Percentiles rank a stretch among this genome's conserved stretches.
Evolutionary conservation across 2,888 invertebrate genomes (phyloP).

Genomic region (Clitarchus hookeri): DNA sequence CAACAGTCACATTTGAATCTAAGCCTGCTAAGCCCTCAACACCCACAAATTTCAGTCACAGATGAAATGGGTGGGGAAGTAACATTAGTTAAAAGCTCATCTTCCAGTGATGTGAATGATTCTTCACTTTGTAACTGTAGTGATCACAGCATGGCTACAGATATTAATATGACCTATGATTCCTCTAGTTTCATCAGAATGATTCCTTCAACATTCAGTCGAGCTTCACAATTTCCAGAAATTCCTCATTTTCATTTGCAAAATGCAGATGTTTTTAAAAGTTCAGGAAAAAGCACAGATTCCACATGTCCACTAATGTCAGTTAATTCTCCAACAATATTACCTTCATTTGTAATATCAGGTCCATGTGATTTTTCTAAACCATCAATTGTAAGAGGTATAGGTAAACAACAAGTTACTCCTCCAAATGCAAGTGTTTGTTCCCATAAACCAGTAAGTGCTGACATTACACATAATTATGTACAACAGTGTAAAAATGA

Average conservation of each 20-base stretch:
- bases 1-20: constrained; percentile 21
- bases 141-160: constrained; percentile 47
- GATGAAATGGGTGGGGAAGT: constrained; percentile 88
- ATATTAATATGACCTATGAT: constrained; percentile 35
- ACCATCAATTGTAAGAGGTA: constrained; percentile 81
- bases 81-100: constrained; percentile 73
- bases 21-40: constrained; percentile 49
- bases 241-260: background rate
- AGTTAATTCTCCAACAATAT: constrained; percentile 21
- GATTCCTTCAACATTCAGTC: background rate
- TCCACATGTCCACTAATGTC: background rate
- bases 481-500: background rate
- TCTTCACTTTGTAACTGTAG: constrained; percentile 55
- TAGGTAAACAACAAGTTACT: constrained; percentile 59
- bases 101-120: constrained; percentile 71
- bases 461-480: background rate
- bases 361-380: constrained; percentile 73
- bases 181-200: background rate
- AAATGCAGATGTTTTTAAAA: background rate
- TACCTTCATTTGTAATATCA: constrained; percentile 67
- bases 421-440: background rate
- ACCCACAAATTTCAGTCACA: constrained; percentile 90
- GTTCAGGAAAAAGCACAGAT: background rate
- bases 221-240: background rate
- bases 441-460: background rate